Base-by-base conservation (phyloP, 2,797 vertebrate genomes). In the Lutjanus argentimaculatus region DNA sequence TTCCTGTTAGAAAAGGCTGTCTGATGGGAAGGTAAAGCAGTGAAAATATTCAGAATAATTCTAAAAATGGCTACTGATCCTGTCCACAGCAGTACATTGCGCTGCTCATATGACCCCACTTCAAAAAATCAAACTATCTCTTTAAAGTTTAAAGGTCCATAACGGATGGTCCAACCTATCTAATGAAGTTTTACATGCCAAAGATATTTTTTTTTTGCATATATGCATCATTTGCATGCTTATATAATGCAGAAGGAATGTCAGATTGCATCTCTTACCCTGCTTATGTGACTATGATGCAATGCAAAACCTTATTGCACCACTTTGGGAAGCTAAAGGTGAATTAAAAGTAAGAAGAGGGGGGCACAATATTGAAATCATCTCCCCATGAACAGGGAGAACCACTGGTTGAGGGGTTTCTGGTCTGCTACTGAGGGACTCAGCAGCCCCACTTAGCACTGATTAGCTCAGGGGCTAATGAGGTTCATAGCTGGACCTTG, bases 401-500 rank as follows among this genome's bases (percentile, higher is more conserved):
- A 65, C 36, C 22, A 4, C 72, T 67, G 45, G n/a, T 7, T 17
- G 25, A 17, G 43, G 25, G 66, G 65, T 48, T 30, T 66, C 57
- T 72, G 25, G 22, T 73, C 55, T 72, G 36, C 67, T 53, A 21
- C 21, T 69, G 52, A 63, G 71, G 56, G 64, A 67, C 61, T 51
- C 73, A 59, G 58, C 22, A 53, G 57, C 46, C 53, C 68, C 64
- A 52, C 71, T 68, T 74, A 68, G 4, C 16, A 19, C 52, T 88
- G 79, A 84, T 91, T 89, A 88, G 67, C 71, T 66, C 36, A 8
- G 74, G 21, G 25, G 58, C 68, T 64, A 46, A 84, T 69, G 56
- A 88, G 76, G 77, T 70, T 70, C 42, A 71, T 75, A 89, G 86
- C 84, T 55, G 69, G 76, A 71, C 59, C 72, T 59, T 64, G 67